Evolutionary conservation across 2,113 vertebrate genomes (phyloP), one percentile per base, ranked within the genome.

Genomic region (Brachypodius melanocephalos): DNA sequence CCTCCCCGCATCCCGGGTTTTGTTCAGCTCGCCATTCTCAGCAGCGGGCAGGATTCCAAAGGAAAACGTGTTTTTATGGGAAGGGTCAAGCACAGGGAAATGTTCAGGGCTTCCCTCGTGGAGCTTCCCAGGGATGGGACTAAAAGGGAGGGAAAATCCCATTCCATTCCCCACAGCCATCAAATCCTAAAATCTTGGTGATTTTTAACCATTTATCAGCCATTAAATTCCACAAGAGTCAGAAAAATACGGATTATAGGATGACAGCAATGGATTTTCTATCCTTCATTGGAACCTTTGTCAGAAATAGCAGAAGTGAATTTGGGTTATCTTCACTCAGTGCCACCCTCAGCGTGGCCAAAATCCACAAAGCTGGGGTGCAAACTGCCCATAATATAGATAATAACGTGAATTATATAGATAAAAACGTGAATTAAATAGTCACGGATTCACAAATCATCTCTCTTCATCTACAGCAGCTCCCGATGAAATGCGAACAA

Each of bases 161-260:
- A 15, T 13, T 10, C 43, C 40, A 4, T 31, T 43, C 26, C 38
- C 20, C 29, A 62, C 55, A 71, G 20, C 22, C 42, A n/a, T 4
- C 54, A 51, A 26, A 24, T 12, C 52, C 57, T 9, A 34, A 15
- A 12, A n/a, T 9, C 20, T 5, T 5, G 13, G 16, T 1, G 12
- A 20, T 42, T 65, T 57, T 36, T 14, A 32, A 6, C 16, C 1
- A 8, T 0, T 8, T 78, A 61, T 22, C 66, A 85, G 69, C 20
- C 54, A 4, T 26, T 32, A 8, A 46, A 18, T 24, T 14, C 38
- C 43, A 14, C 9, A 7, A 9, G 12, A 14, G 25, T 19, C 6
- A 4, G 31, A 71, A 68, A 61, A 74, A 45, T 4, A 40, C 0
- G 9, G 51, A 13, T 28, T n/a, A 19, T 0, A 19, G n/a, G 16